Percentiles rank a stretch among this genome's conserved stretches.
Evolutionary conservation across 2,113 vertebrate genomes (phyloP).

Genomic region (Okapia johnstoni): DNA sequence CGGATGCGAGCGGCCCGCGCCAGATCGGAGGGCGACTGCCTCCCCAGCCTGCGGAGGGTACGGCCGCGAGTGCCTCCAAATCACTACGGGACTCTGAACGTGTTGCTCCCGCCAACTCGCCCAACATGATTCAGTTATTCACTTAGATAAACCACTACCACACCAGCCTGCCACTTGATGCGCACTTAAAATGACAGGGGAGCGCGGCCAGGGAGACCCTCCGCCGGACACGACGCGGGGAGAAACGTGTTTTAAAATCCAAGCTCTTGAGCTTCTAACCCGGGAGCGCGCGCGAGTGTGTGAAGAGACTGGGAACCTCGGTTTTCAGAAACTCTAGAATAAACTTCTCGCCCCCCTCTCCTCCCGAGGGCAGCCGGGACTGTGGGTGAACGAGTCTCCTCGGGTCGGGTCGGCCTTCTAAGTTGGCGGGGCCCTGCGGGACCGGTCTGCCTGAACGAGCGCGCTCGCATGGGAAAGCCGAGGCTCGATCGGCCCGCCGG

Average conservation of each 20-base stretch:
- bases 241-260: not conserved
- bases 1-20: not conserved
- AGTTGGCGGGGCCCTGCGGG: not conserved
- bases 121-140: not conserved
- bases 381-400: rapidly evolving
- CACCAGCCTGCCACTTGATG: not conserved
- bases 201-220: not conserved
- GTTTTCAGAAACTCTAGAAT: not conserved
- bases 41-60: not conserved
- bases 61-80: not conserved
- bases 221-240: not conserved
- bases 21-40: not conserved
- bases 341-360: rapidly evolving
- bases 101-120: not conserved
- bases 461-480: not conserved
- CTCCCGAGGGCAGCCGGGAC: not conserved
- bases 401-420: rapidly evolving
- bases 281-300: not conserved
- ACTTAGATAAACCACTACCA: not conserved
- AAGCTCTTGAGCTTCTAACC: rapidly evolving
- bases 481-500: not conserved
- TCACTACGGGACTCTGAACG: rapidly evolving
- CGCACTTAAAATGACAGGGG: not conserved
- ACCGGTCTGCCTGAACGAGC: rapidly evolving
- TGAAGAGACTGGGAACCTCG: too few species aligned